Conservation (phyloP, 1,140 invertebrate genomes). For the Ephestia elutella region DNA sequence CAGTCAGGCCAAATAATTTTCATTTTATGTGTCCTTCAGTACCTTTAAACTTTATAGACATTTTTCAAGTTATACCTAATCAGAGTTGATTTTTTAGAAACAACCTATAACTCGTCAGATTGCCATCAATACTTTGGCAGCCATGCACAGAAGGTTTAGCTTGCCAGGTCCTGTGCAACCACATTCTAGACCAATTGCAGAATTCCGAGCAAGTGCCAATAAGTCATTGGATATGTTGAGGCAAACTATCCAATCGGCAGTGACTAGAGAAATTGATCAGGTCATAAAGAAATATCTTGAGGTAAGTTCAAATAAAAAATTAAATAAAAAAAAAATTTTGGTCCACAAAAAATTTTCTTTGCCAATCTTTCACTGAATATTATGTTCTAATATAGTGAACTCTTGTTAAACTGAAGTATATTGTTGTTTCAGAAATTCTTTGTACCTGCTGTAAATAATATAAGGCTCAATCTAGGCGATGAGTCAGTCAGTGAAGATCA, state of each 20-base stretch:
- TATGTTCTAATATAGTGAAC: neutral
- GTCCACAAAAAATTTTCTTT: too few relatives aligned
- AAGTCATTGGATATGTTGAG: slow-evolving; percentile 84
- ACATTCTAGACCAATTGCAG: slow-evolving; percentile 69
- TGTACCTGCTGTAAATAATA: slow-evolving; percentile 86
- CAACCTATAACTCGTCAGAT: slow-evolving; percentile 78
- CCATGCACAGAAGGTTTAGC: slow-evolving; percentile 74
- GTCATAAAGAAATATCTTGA: slow-evolving; percentile 85
- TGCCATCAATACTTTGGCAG: slow-evolving; percentile 77
- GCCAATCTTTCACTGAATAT: too few relatives aligned
- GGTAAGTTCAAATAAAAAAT: slow-evolving; percentile 61
- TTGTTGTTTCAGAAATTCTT: slow-evolving; percentile 80
- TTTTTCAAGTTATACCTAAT: too few relatives aligned
- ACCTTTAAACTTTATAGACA: too few relatives aligned
- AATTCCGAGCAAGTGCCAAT: slow-evolving; percentile 76
- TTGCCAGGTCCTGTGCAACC: slow-evolving; percentile 72
- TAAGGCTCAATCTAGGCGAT: slow-evolving; percentile 82
- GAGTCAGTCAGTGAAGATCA: slow-evolving; percentile 85
- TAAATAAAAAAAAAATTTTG: too few relatives aligned
- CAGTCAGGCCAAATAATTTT: too few relatives aligned
- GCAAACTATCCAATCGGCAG: slow-evolving; percentile 82
- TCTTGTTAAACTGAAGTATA: too few relatives aligned
- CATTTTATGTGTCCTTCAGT: too few relatives aligned
- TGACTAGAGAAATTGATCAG: slow-evolving; percentile 86
- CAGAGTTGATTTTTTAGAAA: slow-evolving; percentile 57